A percentile compares a stretch with the other conserved stretches of the same genome.
Conservation (phyloP, 2,888 invertebrate genomes). For the Philhelius pedissequus region DNA sequence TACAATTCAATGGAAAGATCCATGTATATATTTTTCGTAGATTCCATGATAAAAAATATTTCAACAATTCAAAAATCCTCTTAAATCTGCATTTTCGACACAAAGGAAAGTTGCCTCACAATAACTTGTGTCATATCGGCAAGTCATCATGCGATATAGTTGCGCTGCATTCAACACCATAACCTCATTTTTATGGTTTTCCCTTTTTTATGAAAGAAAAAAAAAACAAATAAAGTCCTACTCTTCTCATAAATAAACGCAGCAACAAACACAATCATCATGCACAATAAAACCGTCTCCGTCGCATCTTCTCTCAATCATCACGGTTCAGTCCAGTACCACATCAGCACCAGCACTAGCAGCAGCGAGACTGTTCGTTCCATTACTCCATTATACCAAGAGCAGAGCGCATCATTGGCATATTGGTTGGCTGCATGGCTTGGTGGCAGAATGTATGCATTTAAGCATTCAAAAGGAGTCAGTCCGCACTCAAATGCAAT, state of each 20-base stretch:
- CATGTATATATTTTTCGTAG: too few relatives aligned
- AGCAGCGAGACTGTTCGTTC: not conserved
- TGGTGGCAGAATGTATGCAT: slow-evolving; percentile 10
- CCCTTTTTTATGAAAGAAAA: slow-evolving; percentile 39
- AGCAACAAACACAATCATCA: not conserved
- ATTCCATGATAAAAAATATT: not conserved
- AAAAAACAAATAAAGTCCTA: too few relatives aligned
- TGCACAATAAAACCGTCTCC: slow-evolving; percentile 12
- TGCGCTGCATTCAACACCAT: slow-evolving; percentile 40
- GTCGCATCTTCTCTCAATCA: slow-evolving; percentile 28
- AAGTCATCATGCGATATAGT: slow-evolving; percentile 29
- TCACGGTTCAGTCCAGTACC: too few relatives aligned
- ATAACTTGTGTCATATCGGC: slow-evolving; percentile 21
- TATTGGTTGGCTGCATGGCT: not conserved
- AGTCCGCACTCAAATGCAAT: slow-evolving; percentile 28
- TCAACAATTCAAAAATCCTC: not conserved
- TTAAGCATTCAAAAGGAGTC: slow-evolving; percentile 39
- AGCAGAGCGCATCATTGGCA: not conserved
- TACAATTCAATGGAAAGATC: too few relatives aligned
- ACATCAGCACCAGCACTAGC: not conserved
- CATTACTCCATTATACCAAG: not conserved
- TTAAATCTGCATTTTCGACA: not conserved
- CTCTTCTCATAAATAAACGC: slow-evolving; percentile 15
- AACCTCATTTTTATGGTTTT: slow-evolving; percentile 56
- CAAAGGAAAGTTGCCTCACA: slow-evolving; percentile 1